Conservation (phyloP, 2,888 invertebrate genomes). For the Saturnia pavonia region DNA sequence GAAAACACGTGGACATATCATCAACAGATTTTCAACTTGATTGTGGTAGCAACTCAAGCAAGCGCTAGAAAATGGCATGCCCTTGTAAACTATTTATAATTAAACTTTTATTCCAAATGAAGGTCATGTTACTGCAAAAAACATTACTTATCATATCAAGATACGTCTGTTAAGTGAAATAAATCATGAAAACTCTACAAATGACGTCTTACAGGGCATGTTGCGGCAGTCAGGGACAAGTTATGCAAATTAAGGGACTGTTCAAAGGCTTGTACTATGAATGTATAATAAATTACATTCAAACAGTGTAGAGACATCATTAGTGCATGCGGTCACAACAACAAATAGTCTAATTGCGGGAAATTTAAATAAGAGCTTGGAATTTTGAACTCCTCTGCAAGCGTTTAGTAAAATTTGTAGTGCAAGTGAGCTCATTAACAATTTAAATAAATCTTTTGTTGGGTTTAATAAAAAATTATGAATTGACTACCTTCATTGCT, state of each 20-base stretch:
- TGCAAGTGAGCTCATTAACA: neutral
- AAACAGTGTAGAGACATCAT: neutral
- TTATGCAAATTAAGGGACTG: neutral
- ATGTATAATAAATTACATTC: neutral
- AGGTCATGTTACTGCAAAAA: too few species aligned
- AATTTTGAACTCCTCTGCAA: neutral
- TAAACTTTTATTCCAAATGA: too few species aligned
- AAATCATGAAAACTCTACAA: neutral
- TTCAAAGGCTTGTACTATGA: neutral
- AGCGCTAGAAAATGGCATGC: too few species aligned
- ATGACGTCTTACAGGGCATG: neutral
- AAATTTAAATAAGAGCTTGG: neutral
- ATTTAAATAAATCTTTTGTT: neutral
- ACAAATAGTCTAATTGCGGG: neutral
- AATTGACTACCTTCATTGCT: neutral
- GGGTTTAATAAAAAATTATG: too few species aligned
- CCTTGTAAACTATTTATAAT: too few species aligned
- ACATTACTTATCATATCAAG: too few species aligned
- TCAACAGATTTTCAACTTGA: too few species aligned
- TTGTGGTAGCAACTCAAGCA: too few species aligned
- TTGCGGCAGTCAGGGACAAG: neutral
- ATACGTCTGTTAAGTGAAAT: neutral
- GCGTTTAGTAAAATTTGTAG: neutral
- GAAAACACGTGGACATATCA: too few species aligned
- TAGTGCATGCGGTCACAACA: neutral